phyloP scores from a whole-genome alignment of 2,797 vertebrate species.

The Neopelma chrysocephalum region DNA sequence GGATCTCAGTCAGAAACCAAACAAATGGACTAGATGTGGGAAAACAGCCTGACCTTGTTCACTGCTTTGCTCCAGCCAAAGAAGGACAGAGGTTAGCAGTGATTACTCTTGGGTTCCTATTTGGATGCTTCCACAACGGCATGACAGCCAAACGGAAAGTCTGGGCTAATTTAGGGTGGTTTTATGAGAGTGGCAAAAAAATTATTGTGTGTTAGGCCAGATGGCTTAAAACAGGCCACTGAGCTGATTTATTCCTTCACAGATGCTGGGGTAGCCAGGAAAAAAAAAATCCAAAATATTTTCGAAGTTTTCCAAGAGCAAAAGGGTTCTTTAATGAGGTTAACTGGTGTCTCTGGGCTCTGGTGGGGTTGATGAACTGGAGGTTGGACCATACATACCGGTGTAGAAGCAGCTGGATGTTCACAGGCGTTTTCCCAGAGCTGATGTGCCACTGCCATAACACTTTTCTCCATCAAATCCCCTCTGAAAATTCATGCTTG shows the following conservation, averaged over 20 bases:
- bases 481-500: fast-evolving
- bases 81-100: not conserved
- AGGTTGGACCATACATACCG: fast-evolving
- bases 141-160: not conserved
- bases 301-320: not conserved
- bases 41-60: not conserved
- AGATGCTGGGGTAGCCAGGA: not conserved
- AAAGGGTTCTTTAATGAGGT: not conserved
- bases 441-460: not conserved
- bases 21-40: not conserved
- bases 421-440: fast-evolving
- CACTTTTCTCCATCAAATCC: not conserved
- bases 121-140: not conserved
- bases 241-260: not conserved
- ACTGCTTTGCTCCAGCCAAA: not conserved
- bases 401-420: not conserved
- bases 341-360: not conserved
- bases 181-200: not conserved
- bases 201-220: not conserved
- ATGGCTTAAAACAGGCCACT: not conserved
- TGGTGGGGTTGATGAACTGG: not conserved
- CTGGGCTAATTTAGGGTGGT: not conserved
- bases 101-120: not conserved
- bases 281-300: not conserved
- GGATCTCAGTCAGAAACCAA: not conserved